phyloP scores from a whole-genome alignment of 1,140 invertebrate species.

The Dendroctonus valens region DNA sequence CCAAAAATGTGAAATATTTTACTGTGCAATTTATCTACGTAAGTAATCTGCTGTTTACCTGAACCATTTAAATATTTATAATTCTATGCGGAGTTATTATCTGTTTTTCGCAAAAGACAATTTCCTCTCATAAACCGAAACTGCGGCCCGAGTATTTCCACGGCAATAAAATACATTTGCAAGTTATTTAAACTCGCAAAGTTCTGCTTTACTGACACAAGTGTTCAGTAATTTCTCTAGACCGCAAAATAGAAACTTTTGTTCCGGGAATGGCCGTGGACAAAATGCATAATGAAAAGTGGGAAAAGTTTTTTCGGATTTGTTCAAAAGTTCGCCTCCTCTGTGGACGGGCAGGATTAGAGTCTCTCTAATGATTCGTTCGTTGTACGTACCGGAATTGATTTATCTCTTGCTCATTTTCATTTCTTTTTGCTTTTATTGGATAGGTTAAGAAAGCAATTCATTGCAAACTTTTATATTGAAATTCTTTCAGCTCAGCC shows the following conservation, averaged over 20 bases:
- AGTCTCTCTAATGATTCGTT: not conserved
- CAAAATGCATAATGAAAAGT: slow-evolving; percentile 19
- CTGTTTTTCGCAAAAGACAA: no score
- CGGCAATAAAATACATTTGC: slow-evolving; percentile 12
- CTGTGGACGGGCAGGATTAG: not conserved
- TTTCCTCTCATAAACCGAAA: no score
- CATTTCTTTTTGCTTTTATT: not conserved
- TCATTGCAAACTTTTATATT: no score
- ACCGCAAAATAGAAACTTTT: slow-evolving; percentile 4
- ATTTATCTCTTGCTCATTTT: slow-evolving; percentile 1
- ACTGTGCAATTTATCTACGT: no score
- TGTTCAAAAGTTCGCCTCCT: not conserved
- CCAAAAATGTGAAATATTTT: no score
- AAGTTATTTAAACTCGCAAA: slow-evolving; percentile 8
- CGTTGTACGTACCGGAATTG: slow-evolving; percentile 1
- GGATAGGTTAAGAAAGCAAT: no score
- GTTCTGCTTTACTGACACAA: slow-evolving; percentile 2
- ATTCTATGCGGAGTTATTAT: no score
- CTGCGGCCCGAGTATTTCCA: not conserved
- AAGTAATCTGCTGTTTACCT: no score
- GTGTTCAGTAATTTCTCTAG: slow-evolving; percentile 8
- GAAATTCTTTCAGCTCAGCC: no score
- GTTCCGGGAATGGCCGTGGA: not conserved
- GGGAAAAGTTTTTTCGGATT: slow-evolving; percentile 14
- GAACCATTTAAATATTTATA: no score